A percentile compares a stretch with the other conserved stretches of the same genome.
Evolutionary conservation across 1,140 invertebrate genomes (phyloP).

Genomic region (Plodia interpunctella): DNA sequence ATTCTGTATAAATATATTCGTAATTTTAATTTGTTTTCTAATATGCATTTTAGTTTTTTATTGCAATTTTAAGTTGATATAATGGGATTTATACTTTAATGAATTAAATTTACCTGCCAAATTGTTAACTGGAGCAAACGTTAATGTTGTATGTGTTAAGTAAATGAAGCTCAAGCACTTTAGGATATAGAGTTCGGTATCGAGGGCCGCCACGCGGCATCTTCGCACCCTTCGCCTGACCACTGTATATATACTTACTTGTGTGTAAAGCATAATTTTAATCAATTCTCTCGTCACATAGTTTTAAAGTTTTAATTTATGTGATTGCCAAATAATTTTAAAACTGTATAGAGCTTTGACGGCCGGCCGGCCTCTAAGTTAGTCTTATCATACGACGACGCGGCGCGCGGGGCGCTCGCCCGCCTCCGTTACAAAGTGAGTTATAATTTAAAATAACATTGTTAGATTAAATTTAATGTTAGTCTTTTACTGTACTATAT

Average conservation of each 20-base stretch:
- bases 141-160: constrained; percentile 61
- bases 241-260: constrained; percentile 66
- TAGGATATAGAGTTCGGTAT: constrained; percentile 53
- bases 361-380: constrained; percentile 31
- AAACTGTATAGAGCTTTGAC: constrained; percentile 61
- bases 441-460: constrained; percentile 76
- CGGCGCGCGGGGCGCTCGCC: constrained; percentile 39
- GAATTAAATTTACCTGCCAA: constrained; percentile 71
- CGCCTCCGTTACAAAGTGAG: constrained; percentile 56
- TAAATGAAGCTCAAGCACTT: constrained; percentile 67
- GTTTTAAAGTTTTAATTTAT: constrained; percentile 74
- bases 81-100: constrained; percentile 65
- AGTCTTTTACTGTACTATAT: constrained; percentile 76
- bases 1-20: constrained; percentile 72
- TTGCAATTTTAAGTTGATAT: constrained; percentile 64
- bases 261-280: constrained; percentile 74
- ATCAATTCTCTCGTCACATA: constrained; percentile 71
- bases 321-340: constrained; percentile 73
- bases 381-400: constrained; percentile 29
- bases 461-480: constrained; percentile 77
- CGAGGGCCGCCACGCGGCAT: constrained; percentile 18
- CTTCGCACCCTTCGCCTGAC: constrained; percentile 20
- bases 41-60: constrained; percentile 73
- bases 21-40: constrained; percentile 71
- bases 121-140: constrained; percentile 67